These are phyloP conservation scores for Phoenicopterus ruber DNA, from an alignment of 2,113 vertebrate species.

Conservation along the genomic window DNA sequence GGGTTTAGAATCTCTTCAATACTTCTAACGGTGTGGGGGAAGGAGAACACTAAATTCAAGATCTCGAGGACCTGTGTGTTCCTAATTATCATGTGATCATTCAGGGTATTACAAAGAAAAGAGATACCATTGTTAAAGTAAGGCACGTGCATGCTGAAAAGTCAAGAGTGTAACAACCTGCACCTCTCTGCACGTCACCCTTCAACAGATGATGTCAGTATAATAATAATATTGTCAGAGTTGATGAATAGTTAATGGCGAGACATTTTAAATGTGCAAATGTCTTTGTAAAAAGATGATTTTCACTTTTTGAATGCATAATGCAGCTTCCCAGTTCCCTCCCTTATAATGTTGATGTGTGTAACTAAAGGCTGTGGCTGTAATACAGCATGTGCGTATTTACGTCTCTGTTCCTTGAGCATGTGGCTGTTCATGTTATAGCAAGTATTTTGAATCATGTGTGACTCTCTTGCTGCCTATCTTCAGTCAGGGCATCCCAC, in stretches of 20 bases:
- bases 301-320: not conserved
- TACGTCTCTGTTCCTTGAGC: not conserved
- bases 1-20: not conserved
- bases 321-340: not conserved
- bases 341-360: not conserved
- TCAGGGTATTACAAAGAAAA: not conserved
- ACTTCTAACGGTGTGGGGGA: not conserved
- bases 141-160: not conserved
- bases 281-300: not conserved
- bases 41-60: not conserved
- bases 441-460: not conserved
- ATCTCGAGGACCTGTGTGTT: not conserved
- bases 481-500: constrained; percentile 6
- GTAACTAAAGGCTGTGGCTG: not conserved
- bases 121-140: not conserved
- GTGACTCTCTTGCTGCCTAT: not conserved
- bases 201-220: not conserved
- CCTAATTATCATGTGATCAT: not conserved
- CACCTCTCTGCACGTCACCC: not conserved
- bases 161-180: not conserved
- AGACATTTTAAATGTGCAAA: not conserved
- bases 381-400: not conserved
- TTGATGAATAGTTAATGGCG: not conserved
- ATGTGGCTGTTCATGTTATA: not conserved
- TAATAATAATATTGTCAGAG: not conserved